Evolutionary conservation across 2,797 vertebrate genomes (phyloP).

Genomic region (Tragelaphus oryx): DNA sequence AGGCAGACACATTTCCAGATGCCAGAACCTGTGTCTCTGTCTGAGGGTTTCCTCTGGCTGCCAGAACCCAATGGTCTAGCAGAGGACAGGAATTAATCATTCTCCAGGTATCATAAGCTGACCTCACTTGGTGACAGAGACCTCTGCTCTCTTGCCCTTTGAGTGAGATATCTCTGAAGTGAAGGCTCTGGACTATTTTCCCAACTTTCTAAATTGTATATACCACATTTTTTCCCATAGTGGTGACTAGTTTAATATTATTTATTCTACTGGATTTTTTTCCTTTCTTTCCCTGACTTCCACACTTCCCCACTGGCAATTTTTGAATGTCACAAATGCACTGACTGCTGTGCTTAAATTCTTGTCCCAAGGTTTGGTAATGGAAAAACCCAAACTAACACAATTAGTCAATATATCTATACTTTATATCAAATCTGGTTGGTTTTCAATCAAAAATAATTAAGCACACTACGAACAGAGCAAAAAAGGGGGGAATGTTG

Average conservation of each 20-base stretch:
- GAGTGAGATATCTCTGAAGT: fast-evolving
- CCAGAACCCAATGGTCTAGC: background rate
- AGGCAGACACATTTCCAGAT: background rate
- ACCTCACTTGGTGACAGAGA: background rate
- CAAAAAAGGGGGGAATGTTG: fast-evolving
- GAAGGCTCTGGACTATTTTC: background rate
- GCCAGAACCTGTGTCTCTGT: background rate
- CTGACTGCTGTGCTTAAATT: background rate
- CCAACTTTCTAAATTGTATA: background rate
- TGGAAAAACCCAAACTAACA: background rate
- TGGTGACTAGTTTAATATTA: background rate
- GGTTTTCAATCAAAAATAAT: background rate
- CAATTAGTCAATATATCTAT: background rate
- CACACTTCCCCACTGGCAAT: background rate
- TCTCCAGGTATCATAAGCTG: background rate
- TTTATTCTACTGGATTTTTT: background rate
- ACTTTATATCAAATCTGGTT: background rate
- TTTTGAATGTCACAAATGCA: background rate
- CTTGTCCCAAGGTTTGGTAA: background rate
- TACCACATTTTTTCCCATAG: background rate
- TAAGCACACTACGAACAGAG: background rate
- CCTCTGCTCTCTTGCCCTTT: background rate
- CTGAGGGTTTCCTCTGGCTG: background rate
- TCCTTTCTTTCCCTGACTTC: background rate
- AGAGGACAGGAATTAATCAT: background rate